Evolutionary conservation across 1,140 invertebrate genomes (phyloP), one percentile per base, ranked within the genome.

Genomic region (Tetragnatha versicolor): DNA sequence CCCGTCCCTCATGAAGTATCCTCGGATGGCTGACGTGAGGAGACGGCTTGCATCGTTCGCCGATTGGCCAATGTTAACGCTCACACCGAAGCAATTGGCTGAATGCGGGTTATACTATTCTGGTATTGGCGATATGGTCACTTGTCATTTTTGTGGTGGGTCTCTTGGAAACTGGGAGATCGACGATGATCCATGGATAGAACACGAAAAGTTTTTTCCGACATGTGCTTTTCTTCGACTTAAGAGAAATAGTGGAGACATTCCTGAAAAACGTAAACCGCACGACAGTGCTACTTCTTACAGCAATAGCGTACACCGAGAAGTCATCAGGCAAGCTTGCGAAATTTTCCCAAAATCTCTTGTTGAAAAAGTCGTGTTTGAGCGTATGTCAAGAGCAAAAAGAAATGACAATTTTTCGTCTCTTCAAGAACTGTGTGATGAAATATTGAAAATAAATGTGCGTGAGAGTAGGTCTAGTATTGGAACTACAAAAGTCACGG

Each of bases 41-140:
- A 58, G 31, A n/a, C 35, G 82, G 6, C n/a, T 81, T 9, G 14
- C 35, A 2, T 47, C 82, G 9, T 82, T 65, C 42, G 49, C 49
- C 14, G 55, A 33, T 3, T 83, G 82, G 82, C 73, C 78, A 17
- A 35, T 90, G 93, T 85, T 90, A 89, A 73, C 92, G 94, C 83
- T 82, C 7, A 91, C 89, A 77, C 92, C 93, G 4, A 88, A 90
- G 55, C 88, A 92, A 60, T 86, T 98, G 20, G 92, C 93, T 39
- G 91, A 92, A 81, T 94, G 94, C 77, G 95, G 95, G 25, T 97
- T 97, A 84, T 97, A 91, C 85, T 97, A 96, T 82, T 92, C 91
- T 22, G 93, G 93, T 82, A 84, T 79, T n/a, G 91, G 91, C 12
- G 94, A 96, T 85, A 91, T 93, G 82, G 94, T 93, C 0, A 88